phyloP scores from a whole-genome alignment of 2,888 invertebrate species.

The Torymus tubicola region DNA sequence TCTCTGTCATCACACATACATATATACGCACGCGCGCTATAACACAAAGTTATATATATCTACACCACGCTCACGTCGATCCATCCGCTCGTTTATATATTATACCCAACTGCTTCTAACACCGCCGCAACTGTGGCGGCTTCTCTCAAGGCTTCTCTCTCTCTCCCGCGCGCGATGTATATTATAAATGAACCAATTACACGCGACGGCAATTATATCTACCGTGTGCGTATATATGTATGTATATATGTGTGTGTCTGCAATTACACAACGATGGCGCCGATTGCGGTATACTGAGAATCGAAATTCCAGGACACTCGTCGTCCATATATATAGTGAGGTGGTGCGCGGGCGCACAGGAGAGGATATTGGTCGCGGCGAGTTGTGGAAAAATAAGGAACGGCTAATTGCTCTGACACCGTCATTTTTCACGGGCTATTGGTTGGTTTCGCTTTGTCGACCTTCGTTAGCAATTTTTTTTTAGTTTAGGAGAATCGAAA shows the following conservation, averaged over 20 bases:
- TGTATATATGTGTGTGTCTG: no score
- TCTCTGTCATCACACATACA: no score
- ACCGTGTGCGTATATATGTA: background rate
- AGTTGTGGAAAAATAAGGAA: background rate
- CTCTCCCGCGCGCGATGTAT: slow-evolving; percentile 27
- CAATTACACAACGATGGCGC: slow-evolving; percentile 38
- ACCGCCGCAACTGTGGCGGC: slow-evolving; percentile 13
- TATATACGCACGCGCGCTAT: no score
- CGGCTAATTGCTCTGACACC: background rate
- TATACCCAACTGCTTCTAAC: no score
- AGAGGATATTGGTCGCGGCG: background rate
- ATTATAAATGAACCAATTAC: slow-evolving; percentile 56
- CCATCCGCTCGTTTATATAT: no score
- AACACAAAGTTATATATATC: no score
- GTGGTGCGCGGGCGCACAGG: no score
- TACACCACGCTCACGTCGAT: no score
- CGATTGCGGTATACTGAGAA: slow-evolving; percentile 6
- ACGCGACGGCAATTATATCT: slow-evolving; percentile 44
- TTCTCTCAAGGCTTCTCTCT: slow-evolving; percentile 33
- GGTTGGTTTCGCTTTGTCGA: no score
- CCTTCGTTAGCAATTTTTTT: no score
- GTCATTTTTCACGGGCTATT: background rate
- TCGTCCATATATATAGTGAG: background rate
- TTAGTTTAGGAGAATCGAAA: no score
- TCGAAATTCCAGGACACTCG: slow-evolving; percentile 40